Evolutionary conservation across 2,113 vertebrate species (phyloP).

Genomic region (Rattus norvegicus): GRCr8 NC_086022.1:81069501-81070000

Average conservation of each 20-base stretch:
- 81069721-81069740: neutral
- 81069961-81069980: neutral
- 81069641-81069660: neutral
- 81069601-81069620: constrained; percentile 24
- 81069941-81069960: neutral
- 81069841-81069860: neutral
- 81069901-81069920: neutral
- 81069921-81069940: neutral
- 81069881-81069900: neutral
- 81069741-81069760: neutral
- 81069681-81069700: neutral
- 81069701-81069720: neutral
- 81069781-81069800: neutral
- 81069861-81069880: neutral
- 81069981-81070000: neutral
- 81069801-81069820: neutral
- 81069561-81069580: constrained; percentile 31
- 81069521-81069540: neutral
- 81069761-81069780: neutral
- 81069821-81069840: neutral
- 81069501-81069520: neutral
- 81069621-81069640: neutral
- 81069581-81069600: neutral
- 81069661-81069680: neutral
- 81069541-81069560: neutral